phyloP scores from a whole-genome alignment of 2,113 vertebrate species.

The Ammospiza nelsoni region DNA sequence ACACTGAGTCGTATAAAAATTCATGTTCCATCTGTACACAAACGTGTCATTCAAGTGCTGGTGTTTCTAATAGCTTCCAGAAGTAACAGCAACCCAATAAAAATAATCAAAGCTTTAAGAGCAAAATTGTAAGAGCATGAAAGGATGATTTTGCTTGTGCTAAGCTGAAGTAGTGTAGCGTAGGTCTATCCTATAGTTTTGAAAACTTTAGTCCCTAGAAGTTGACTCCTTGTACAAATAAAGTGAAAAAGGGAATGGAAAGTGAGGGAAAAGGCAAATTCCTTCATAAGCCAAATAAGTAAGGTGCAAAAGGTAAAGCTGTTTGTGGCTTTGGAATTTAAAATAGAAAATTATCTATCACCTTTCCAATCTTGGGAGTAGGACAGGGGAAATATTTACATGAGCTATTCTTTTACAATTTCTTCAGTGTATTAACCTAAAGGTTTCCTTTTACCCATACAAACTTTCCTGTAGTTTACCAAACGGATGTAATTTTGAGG shows the following conservation, averaged over 20 bases:
- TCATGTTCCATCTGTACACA: constrained; percentile 59
- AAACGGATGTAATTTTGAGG: neutral
- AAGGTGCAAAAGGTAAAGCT: constrained; percentile 10
- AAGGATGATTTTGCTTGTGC: constrained; percentile 17
- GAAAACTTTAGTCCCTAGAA: neutral
- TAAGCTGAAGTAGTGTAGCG: neutral
- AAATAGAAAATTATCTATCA: constrained; percentile 6
- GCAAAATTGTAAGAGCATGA: constrained; percentile 24
- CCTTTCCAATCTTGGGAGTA: neutral
- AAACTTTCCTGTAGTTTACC: constrained; percentile 15
- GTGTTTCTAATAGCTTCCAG: constrained; percentile 66
- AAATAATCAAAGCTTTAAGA: constrained; percentile 63
- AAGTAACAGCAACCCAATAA: constrained; percentile 54
- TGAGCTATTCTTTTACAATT: constrained; percentile 19
- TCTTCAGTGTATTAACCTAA: constrained; percentile 14
- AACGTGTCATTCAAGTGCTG: constrained; percentile 52
- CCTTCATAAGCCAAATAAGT: neutral
- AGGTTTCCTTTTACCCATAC: neutral
- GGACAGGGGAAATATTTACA: neutral
- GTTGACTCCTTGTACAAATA: neutral
- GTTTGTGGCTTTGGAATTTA: neutral
- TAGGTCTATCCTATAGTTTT: neutral
- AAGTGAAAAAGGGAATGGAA: constrained; percentile 11
- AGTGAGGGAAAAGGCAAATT: neutral
- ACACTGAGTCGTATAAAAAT: constrained; percentile 52